Evolutionary conservation across 2,888 invertebrate species (phyloP).

Genomic region (Standfussiana lucernea): DNA sequence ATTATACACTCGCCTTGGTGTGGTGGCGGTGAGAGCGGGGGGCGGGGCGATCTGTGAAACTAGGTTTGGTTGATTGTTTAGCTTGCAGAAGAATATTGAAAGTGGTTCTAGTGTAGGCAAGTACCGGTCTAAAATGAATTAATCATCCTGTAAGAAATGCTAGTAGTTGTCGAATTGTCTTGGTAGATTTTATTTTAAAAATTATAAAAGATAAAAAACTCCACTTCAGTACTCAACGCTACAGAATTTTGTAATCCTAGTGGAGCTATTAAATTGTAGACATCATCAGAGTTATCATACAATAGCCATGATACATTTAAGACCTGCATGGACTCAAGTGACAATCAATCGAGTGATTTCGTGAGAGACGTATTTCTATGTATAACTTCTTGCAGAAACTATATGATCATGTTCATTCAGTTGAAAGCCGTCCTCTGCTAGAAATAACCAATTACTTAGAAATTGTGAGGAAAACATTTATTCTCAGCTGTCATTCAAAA

Average conservation of each 20-base stretch:
- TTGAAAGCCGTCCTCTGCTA: neutral
- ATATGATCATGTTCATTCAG: neutral
- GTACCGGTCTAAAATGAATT: no score
- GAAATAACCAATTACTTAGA: neutral
- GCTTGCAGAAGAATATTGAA: no score
- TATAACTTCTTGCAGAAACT: neutral
- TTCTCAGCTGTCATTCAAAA: neutral
- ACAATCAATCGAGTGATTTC: neutral
- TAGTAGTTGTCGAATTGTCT: neutral
- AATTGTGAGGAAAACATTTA: neutral
- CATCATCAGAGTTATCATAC: neutral
- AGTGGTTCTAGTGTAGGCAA: neutral
- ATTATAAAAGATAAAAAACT: neutral
- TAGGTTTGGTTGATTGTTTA: neutral
- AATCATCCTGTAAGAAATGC: neutral
- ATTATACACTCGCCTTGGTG: constrained; percentile 58
- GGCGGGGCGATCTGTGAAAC: neutral
- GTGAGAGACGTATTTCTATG: neutral
- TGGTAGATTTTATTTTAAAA: neutral
- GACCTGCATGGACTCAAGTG: neutral
- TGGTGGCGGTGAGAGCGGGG: constrained; percentile 35
- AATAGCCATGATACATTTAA: neutral
- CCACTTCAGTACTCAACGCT: neutral
- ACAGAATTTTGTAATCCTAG: neutral
- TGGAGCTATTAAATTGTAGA: neutral